phyloP scores from a whole-genome alignment of 2,888 invertebrate genomes.

The Chironomus tentans region DNA sequence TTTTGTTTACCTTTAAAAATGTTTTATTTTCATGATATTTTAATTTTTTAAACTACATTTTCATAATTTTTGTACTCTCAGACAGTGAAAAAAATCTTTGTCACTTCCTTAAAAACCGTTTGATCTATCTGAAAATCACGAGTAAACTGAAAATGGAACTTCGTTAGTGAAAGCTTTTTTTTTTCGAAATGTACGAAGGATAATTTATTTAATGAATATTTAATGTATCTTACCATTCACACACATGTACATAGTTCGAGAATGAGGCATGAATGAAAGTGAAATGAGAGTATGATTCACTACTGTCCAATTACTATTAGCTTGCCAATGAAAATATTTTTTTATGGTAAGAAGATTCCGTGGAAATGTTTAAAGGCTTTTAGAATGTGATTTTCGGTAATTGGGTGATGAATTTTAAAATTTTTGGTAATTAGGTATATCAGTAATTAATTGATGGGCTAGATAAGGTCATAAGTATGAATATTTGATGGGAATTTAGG shows the following conservation, averaged over 20 bases:
- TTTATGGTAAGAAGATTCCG: too few species aligned
- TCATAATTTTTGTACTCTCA: background rate
- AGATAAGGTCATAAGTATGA: too few species aligned
- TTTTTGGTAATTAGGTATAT: too few species aligned
- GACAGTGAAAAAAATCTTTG: background rate
- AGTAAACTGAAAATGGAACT: constrained; percentile 19
- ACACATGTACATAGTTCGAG: background rate
- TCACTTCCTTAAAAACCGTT: constrained; percentile 1
- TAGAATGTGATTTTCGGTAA: too few species aligned
- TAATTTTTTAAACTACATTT: background rate
- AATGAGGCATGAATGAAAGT: constrained; percentile 1
- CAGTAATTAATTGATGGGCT: too few species aligned
- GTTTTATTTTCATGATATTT: background rate
- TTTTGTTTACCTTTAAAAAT: background rate
- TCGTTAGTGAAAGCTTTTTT: constrained; percentile 12
- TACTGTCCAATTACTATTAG: background rate
- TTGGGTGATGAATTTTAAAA: too few species aligned
- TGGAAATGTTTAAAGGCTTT: too few species aligned
- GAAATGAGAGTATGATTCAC: background rate
- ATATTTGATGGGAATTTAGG: too few species aligned
- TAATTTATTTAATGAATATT: constrained; percentile 24
- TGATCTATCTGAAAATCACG: constrained; percentile 12
- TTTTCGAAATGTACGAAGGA: constrained; percentile 10
- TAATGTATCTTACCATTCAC: background rate
- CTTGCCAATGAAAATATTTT: too few species aligned